Evolutionary conservation across 2,113 vertebrate genomes (phyloP).

Genomic region (Megaceryle maxima): DNA sequence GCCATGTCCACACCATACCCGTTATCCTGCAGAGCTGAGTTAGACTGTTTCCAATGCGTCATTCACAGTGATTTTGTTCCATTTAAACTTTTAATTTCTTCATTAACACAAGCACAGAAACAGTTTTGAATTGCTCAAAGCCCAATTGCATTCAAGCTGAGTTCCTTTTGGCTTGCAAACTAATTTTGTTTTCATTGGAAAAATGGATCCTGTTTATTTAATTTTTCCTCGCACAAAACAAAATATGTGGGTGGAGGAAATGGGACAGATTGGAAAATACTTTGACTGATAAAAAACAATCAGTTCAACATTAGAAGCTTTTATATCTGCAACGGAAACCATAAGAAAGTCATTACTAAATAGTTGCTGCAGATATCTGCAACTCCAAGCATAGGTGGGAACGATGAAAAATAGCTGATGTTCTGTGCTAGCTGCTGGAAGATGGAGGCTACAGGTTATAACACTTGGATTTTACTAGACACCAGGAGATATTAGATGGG

Average conservation of each 20-base stretch:
- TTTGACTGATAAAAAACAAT: slow-evolving; percentile 16
- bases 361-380: neutral
- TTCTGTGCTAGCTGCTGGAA: neutral
- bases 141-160: neutral
- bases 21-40: neutral
- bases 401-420: neutral
- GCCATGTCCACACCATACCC: neutral
- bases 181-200: slow-evolving; percentile 7
- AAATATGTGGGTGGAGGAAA: slow-evolving; percentile 49
- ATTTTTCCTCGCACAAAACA: slow-evolving; percentile 17
- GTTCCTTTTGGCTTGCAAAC: neutral
- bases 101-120: neutral
- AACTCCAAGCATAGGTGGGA: neutral
- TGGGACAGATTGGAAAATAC: slow-evolving; percentile 33
- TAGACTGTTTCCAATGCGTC: neutral
- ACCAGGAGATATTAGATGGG: neutral
- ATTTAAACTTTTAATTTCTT: neutral
- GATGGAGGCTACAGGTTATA: neutral
- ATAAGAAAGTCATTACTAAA: slow-evolving; percentile 13
- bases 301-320: neutral
- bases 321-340: slow-evolving; percentile 12
- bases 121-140: neutral
- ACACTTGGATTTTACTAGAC: neutral
- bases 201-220: slow-evolving; percentile 32
- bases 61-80: neutral